Percentiles rank a stretch among this genome's conserved stretches.
phyloP scores from a whole-genome alignment of 1,140 invertebrate genomes.

The Drosophila neocordata region DNA sequence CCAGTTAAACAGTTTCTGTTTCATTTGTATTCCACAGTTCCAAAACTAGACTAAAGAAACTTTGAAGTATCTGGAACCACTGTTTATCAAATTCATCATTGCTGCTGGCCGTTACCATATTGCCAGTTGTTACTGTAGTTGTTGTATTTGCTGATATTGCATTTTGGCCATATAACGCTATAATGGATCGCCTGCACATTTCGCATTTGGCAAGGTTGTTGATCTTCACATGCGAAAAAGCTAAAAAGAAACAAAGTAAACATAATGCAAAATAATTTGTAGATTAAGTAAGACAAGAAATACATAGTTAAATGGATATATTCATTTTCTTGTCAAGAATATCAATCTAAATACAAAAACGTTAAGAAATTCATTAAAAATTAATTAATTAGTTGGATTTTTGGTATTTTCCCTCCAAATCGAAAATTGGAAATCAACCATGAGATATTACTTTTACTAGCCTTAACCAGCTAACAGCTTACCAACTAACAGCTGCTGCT shows the following conservation, averaged over 20 bases:
- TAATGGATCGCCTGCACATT: conserved; percentile 44
- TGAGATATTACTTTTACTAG: conserved; percentile 7
- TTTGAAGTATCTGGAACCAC: neutral
- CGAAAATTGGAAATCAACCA: conserved; percentile 44
- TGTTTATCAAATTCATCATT: conserved; percentile 3
- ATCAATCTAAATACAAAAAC: conserved; percentile 51
- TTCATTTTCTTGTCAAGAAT: conserved; percentile 34
- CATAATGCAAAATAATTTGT: conserved; percentile 23
- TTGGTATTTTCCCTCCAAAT: conserved; percentile 19
- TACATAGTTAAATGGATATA: neutral
- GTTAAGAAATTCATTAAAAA: conserved; percentile 6
- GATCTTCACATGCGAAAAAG: conserved; percentile 64
- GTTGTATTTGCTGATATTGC: conserved; percentile 16
- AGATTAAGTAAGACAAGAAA: conserved; percentile 1
- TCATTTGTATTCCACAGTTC: no score
- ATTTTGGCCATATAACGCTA: conserved; percentile 62
- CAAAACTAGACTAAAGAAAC: no score
- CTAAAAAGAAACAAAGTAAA: conserved; percentile 41
- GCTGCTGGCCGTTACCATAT: neutral
- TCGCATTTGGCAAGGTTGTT: conserved; percentile 70
- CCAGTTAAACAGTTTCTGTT: no score
- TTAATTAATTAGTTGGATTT: conserved; percentile 18
- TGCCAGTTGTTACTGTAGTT: conserved; percentile 22
- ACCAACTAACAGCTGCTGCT: conserved; percentile 6
- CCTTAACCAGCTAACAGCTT: conserved; percentile 6